phyloP scores from a whole-genome alignment of 2,888 invertebrate species.

The Unio delphinus region DNA sequence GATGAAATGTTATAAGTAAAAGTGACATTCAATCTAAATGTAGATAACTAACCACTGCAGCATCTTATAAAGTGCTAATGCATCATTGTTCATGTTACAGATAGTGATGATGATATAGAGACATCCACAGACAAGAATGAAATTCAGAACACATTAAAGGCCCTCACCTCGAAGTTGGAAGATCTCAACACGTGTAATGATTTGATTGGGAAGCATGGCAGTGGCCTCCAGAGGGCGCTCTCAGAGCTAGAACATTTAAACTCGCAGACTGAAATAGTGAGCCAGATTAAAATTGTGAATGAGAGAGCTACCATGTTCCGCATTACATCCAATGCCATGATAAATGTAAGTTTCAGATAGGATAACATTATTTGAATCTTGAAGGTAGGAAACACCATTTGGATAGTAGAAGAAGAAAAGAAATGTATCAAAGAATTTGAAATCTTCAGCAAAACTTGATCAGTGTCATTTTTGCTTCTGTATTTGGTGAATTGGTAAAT shows the following conservation, averaged over 20 bases:
- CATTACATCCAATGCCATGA: slow-evolving; percentile 96
- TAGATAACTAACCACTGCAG: no score
- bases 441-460: no score
- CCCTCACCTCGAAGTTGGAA: slow-evolving; percentile 85
- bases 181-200: slow-evolving; percentile 94
- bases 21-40: no score
- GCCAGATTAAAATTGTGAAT: slow-evolving; percentile 84
- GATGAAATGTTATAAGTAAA: no score
- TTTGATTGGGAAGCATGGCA: slow-evolving; percentile 89
- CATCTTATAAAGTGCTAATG: no score
- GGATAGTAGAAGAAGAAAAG: no score
- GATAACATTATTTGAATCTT: neutral
- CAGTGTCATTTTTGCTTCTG: no score
- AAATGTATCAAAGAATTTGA: no score
- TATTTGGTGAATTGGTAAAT: no score
- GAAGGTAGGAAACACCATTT: neutral
- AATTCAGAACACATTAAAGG: slow-evolving; percentile 74
- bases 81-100: slow-evolving; percentile 64
- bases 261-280: slow-evolving; percentile 54
- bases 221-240: slow-evolving; percentile 80
- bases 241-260: slow-evolving; percentile 72
- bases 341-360: slow-evolving; percentile 81
- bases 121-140: slow-evolving; percentile 73
- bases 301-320: slow-evolving; percentile 95
- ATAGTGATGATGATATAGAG: slow-evolving; percentile 76